Evolutionary conservation across 92 coral and sea anemone species (phyloP).

Genomic region (Bergia sp.): DNA sequence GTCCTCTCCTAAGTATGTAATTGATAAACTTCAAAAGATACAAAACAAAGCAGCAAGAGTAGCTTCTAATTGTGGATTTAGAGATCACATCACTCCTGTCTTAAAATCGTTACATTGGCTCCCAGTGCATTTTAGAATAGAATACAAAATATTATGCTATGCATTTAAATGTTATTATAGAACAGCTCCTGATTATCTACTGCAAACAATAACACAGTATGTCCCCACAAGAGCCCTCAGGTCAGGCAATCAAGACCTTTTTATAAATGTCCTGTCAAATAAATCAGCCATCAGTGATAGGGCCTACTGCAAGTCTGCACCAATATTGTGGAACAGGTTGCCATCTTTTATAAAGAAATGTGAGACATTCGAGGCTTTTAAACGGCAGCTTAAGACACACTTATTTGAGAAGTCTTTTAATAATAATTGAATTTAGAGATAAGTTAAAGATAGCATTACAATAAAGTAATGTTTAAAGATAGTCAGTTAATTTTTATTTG

Average conservation of each 20-base stretch:
- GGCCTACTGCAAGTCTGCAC: background rate
- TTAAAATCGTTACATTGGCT: background rate
- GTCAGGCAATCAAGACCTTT: background rate
- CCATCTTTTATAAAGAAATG: background rate
- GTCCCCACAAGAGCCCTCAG: background rate
- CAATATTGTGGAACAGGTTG: background rate
- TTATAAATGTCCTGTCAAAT: background rate
- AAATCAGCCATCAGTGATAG: background rate
- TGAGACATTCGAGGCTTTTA: background rate
- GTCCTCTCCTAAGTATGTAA: slow-evolving; percentile 17
- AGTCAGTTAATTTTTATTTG: background rate
- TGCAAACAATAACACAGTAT: background rate
- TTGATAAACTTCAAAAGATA: background rate
- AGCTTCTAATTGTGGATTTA: background rate
- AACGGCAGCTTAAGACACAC: background rate
- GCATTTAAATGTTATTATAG: background rate
- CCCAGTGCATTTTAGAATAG: background rate
- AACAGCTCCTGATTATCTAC: background rate
- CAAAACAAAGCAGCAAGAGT: slow-evolving; percentile 6
- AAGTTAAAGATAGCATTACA: background rate
- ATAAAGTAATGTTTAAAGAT: background rate
- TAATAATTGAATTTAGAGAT: background rate
- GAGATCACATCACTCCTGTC: slow-evolving; percentile 11
- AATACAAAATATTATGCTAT: background rate
- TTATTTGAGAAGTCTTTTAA: too few species aligned